phyloP scores from a whole-genome alignment of 1,140 invertebrate genomes.

The Polyergus mexicanus region DNA sequence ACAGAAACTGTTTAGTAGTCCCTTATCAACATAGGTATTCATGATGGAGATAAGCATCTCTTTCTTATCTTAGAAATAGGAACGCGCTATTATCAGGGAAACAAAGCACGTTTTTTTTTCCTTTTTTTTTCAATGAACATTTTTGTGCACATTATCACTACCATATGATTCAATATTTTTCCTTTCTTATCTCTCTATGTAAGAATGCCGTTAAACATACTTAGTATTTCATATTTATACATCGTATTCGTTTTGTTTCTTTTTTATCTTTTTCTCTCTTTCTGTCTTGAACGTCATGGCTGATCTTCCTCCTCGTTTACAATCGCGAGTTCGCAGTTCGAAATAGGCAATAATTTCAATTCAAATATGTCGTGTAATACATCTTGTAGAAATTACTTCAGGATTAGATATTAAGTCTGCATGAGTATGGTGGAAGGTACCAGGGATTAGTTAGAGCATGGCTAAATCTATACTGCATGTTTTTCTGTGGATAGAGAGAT shows the following conservation, averaged over 20 bases:
- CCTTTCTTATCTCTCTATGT: slow-evolving; percentile 41
- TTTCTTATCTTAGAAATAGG: not conserved
- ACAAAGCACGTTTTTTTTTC: slow-evolving; percentile 59
- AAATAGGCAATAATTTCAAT: not conserved
- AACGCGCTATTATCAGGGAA: slow-evolving; percentile 4
- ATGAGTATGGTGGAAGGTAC: slow-evolving; percentile 17
- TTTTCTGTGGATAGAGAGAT: not conserved
- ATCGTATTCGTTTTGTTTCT: not conserved
- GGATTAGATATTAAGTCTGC: slow-evolving; percentile 13
- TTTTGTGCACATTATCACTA: slow-evolving; percentile 31
- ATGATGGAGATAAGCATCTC: slow-evolving; percentile 67
- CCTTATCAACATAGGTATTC: slow-evolving; percentile 79
- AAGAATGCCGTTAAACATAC: slow-evolving; percentile 60
- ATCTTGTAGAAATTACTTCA: not conserved
- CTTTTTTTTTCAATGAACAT: slow-evolving; percentile 36
- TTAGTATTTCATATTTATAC: slow-evolving; percentile 1
- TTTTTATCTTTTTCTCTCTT: not conserved
- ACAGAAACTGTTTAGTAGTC: slow-evolving; percentile 68
- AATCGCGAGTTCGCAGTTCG: not conserved
- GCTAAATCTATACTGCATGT: slow-evolving; percentile 63
- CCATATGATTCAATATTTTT: slow-evolving; percentile 15
- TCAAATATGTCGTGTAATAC: not conserved
- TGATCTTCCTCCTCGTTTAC: slow-evolving; percentile 56
- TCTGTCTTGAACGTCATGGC: slow-evolving; percentile 25
- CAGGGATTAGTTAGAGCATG: slow-evolving; percentile 61